Conservation (phyloP, 2,113 vertebrate species). For the Lophura nycthemera region DNA sequence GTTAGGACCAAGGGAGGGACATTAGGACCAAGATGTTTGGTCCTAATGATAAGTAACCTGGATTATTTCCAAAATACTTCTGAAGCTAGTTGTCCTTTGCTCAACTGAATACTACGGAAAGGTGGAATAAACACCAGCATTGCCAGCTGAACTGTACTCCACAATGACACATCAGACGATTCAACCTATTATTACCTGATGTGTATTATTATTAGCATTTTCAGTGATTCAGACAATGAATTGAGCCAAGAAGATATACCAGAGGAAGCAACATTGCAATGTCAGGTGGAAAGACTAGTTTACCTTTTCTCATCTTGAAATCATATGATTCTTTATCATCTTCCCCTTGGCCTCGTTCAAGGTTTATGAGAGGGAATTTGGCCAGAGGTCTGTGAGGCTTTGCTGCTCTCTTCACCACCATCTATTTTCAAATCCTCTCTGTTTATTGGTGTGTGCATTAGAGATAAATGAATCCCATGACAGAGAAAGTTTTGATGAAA, state of each 20-base stretch:
- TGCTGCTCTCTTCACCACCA: neutral
- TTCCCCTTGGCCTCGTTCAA: neutral
- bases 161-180: neutral
- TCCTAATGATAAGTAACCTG: neutral
- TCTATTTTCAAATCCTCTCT: neutral
- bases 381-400: neutral
- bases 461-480: neutral
- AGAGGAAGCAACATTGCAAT: neutral
- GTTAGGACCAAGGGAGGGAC: too few relatives aligned
- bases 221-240: neutral
- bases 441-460: neutral
- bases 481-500: neutral
- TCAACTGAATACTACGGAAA: neutral
- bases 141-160: neutral
- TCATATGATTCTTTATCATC: neutral
- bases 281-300: neutral
- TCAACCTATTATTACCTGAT: neutral
- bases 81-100: neutral
- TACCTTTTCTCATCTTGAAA: neutral
- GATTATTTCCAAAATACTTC: neutral
- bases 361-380: neutral
- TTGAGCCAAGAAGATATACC: neutral
- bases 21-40: accelerated
- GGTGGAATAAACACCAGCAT: neutral
- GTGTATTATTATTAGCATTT: neutral